Base-by-base conservation (phyloP, 2,888 invertebrate species). In the Eumerus sabulonum region DNA sequence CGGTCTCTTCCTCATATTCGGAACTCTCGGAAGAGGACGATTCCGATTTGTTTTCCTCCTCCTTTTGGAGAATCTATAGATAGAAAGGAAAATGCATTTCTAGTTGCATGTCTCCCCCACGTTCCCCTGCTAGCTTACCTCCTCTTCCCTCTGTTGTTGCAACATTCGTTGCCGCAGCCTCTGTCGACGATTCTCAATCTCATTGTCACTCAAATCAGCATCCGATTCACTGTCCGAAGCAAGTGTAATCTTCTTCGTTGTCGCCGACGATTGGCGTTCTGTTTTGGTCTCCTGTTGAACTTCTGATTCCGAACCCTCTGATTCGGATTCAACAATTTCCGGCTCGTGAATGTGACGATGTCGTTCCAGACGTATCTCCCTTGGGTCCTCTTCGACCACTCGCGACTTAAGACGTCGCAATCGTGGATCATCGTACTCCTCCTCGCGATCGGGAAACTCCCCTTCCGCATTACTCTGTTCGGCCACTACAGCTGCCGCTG, bases 131-230 rank as follows among this genome's bases (percentile, higher is more conserved):
- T 11, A 1, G 59, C 19, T 54, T 53, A 93, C 90, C 67, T 95
- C 94, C 67, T 92, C 91, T 84, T 95, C 94, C 54, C 94, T 93
- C 85, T 94, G 94, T 83, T 92, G 92, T 9, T 91, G 91, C 48
- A 94, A 85, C 84, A 94, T 93, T 81, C 92, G 91, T 82, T 93
- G 91, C 56, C 93, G 91, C 11, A 95, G 86, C 76, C 91, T 89
- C 38, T 93, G 92, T 71, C 97, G 91, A n/a, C 96, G 91, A 82
- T 92, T 92, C 86, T 98, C 97, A 84, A 96, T 93, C 88, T 96
- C 96, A 40, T 92, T 92, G 82, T 96, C 96, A 82, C 96, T 96
- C 1, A 96, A 89, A 82, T 96, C 96, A 82, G 94, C 95, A 85
- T 96, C 96, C 74, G 94, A 94, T 84, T 94, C 94, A 45, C 91